These are phyloP conservation scores for Heliconius ethilla DNA, from an alignment of 2,888 invertebrate species.

Conservation along the genomic window DNA sequence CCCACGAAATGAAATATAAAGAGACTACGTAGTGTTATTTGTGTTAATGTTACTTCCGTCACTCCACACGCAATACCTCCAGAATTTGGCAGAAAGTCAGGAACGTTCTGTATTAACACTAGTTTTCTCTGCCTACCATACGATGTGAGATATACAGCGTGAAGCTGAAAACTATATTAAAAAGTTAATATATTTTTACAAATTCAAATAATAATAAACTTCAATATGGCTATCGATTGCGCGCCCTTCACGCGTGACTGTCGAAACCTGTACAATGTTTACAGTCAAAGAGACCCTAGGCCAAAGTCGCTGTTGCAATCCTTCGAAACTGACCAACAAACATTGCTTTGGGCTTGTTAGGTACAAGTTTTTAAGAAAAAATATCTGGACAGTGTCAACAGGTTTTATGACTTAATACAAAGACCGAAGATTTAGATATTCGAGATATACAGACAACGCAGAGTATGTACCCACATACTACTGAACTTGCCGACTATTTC, in stretches of 20 bases:
- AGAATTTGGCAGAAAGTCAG: no score
- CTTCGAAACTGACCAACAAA: neutral
- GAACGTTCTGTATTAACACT: no score
- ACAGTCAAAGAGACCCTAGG: slow-evolving; percentile 53
- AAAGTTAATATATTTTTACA: no score
- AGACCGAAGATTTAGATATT: neutral
- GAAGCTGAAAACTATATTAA: neutral
- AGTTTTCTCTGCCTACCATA: no score
- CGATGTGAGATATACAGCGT: no score
- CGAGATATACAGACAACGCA: neutral
- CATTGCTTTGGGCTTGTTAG: neutral
- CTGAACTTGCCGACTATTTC: no score
- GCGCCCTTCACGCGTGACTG: slow-evolving; percentile 52
- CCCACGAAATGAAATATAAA: neutral
- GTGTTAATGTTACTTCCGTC: no score
- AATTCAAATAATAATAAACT: neutral
- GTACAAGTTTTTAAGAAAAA: neutral
- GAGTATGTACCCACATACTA: neutral
- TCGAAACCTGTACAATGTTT: slow-evolving; percentile 56
- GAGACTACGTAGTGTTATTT: neutral
- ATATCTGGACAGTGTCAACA: neutral
- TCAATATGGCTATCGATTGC: slow-evolving; percentile 50
- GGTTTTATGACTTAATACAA: neutral
- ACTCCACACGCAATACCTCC: no score
- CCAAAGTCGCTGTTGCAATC: slow-evolving; percentile 53